Evolutionary conservation across 1,140 invertebrate species (phyloP).

Genomic region (Mercenaria mercenaria): DNA sequence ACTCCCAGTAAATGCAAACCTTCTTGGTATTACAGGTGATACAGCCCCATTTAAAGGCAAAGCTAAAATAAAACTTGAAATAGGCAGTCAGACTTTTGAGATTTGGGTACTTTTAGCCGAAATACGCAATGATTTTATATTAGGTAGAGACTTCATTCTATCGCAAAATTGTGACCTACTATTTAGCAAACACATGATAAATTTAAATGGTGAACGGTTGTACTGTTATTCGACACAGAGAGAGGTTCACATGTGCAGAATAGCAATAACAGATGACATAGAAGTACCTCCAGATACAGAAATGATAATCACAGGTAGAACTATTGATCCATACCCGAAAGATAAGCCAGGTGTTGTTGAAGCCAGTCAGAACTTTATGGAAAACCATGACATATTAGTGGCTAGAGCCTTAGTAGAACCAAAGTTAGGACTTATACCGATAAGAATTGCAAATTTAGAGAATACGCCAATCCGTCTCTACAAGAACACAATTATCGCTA

Average conservation of each 20-base stretch:
- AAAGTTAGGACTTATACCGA: not conserved
- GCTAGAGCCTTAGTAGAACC: not conserved
- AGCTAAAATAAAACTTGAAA: not conserved
- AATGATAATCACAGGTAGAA: slow-evolving; percentile 8
- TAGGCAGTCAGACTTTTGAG: not conserved
- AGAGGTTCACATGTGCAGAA: not conserved
- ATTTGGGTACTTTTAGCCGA: slow-evolving; percentile 6
- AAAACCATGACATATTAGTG: not conserved
- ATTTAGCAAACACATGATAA: slow-evolving; percentile 14
- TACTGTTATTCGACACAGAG: not conserved
- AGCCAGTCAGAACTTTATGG: not conserved
- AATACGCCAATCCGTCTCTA: not conserved
- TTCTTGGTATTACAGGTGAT: not conserved
- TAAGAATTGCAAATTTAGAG: not conserved
- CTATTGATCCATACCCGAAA: not conserved
- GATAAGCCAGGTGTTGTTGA: not conserved
- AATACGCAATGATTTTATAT: not conserved
- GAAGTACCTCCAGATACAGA: slow-evolving; percentile 32
- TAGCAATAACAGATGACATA: not conserved
- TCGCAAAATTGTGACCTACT: not conserved
- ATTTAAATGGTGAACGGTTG: not conserved
- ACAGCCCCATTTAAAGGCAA: not conserved
- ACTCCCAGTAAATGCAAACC: not conserved
- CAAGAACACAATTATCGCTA: slow-evolving; percentile 10
- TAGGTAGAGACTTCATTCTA: slow-evolving; percentile 14